phyloP scores from a whole-genome alignment of 1,140 invertebrate species.

The Daktulosphaira vitifoliae region DNA sequence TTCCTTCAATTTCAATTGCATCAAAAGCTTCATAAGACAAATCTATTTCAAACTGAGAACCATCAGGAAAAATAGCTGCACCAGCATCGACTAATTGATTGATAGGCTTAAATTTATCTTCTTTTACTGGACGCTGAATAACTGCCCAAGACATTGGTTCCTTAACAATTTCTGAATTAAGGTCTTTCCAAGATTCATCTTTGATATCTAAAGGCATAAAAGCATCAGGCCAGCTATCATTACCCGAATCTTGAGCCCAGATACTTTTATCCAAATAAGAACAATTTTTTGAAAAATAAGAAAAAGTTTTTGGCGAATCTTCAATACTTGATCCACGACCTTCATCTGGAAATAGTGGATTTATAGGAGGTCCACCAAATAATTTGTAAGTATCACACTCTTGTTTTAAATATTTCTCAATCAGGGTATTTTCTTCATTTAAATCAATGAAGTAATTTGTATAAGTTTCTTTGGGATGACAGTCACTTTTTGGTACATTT shows the following conservation, averaged over 20 bases:
- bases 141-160: conserved; percentile 30
- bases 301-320: conserved; percentile 27
- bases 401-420: conserved; percentile 31
- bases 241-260: conserved; percentile 29
- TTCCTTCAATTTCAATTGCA: conserved; percentile 21
- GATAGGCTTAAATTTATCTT: conserved; percentile 30
- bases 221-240: conserved; percentile 31
- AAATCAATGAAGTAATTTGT: conserved; percentile 14
- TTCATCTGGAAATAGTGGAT: conserved; percentile 29
- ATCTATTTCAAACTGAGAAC: conserved; percentile 31
- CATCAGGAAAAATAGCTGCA: conserved; percentile 25
- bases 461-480: conserved; percentile 27
- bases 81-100: conserved; percentile 30
- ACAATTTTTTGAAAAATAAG: conserved; percentile 32
- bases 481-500: conserved; percentile 28
- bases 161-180: not conserved
- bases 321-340: conserved; percentile 30
- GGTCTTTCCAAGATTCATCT: conserved; percentile 15
- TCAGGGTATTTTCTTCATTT: conserved; percentile 20
- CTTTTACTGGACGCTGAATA: conserved; percentile 22
- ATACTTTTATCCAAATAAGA: conserved; percentile 28
- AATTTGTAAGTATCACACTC: conserved; percentile 27
- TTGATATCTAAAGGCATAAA: conserved; percentile 27
- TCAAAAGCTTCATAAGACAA: conserved; percentile 27
- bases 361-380: conserved; percentile 24